These are phyloP conservation scores for Kradibia gibbosae DNA, from an alignment of 1,140 invertebrate species.

Conservation along the genomic window DNA sequence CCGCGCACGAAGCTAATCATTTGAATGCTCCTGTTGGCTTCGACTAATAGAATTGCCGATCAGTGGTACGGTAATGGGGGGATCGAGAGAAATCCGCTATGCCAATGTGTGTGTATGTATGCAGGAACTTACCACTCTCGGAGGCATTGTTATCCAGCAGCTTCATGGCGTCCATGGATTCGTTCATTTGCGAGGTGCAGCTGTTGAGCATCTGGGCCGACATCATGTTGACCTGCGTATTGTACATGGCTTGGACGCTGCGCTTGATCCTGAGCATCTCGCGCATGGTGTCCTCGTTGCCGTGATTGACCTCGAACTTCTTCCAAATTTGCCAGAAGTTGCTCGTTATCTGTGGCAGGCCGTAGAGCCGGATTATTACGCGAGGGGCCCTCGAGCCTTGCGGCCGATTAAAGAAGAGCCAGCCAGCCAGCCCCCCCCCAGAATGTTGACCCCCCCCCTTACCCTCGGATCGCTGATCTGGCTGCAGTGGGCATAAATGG, in stretches of 20 bases:
- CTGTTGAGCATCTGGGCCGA: slow-evolving; percentile 95
- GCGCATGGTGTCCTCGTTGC: slow-evolving; percentile 99
- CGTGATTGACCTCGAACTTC: slow-evolving; percentile 98
- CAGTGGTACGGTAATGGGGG: too few species aligned
- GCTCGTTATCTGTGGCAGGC: slow-evolving; percentile 89
- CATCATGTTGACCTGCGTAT: slow-evolving; percentile 98
- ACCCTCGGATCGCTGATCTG: slow-evolving; percentile 99
- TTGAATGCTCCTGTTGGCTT: slow-evolving; percentile 72
- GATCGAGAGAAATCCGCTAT: too few species aligned
- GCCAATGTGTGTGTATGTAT: background rate
- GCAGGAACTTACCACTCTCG: slow-evolving; percentile 50
- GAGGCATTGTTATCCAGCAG: slow-evolving; percentile 87
- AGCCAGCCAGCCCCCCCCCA: too few species aligned
- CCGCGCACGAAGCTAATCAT: slow-evolving; percentile 90
- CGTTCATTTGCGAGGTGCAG: slow-evolving; percentile 78
- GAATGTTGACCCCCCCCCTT: too few species aligned
- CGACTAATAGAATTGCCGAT: slow-evolving; percentile 53
- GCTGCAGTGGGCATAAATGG: slow-evolving; percentile 97
- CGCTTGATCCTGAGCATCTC: slow-evolving; percentile 99
- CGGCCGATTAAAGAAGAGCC: too few species aligned
- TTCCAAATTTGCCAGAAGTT: slow-evolving; percentile 99
- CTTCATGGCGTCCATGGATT: slow-evolving; percentile 89
- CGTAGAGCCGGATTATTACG: too few species aligned
- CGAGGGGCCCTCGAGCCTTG: too few species aligned
- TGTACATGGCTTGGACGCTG: slow-evolving; percentile 97